Evolutionary conservation across 2,113 vertebrate species (phyloP), one percentile per base, ranked within the genome.

Genomic region (Labrus mixtus): DNA sequence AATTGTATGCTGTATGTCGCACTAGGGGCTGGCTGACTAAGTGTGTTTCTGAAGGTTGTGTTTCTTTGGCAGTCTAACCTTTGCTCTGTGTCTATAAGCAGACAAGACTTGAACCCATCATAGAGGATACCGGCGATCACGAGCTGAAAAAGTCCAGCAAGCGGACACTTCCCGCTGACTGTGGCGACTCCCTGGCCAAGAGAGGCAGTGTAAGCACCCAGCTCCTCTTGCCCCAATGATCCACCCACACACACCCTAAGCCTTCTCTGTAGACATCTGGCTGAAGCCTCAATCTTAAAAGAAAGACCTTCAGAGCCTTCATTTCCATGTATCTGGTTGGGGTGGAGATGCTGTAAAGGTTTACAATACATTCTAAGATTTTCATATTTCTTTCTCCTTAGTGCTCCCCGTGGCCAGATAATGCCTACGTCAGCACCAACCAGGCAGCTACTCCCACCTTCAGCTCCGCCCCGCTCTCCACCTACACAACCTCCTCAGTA

Each of bases 111-210:
- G 97, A 99, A 94, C 97, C 97, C 94, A 96, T 99, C 94, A 97
- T 98, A 93, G 97, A 98, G 94, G 97, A 98, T 91, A 95, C 95
- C 87, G 96, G 97, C 93, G 97, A 99, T 95, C 96, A 98, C 93
- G 97, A 99, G 95, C 97, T 98, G 95, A 99, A 98, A 96, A 99
- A 98, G 95, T 99, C 97, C 93, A 99, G 97, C 95, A 99, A 99
- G 94, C 96, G 97, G 93, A 99, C 97, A 90, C 97, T 99, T 93
- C 97, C 97, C 93, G 97, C 97, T 95, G 97, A 99, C 95, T 99
- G 96, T 94, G 97, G 97, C 91, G 97, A 98, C 96, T 99, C 97
- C 94, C 95, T 98, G 94, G 97, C 97, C 96, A 99, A 99, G 95
- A 95, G 97, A 96, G 97, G 97, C 96, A 99, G 97, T 96, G 97